These are phyloP conservation scores for Rallus limicola DNA, from an alignment of 2,113 vertebrate species.

Conservation along the genomic window DNA sequence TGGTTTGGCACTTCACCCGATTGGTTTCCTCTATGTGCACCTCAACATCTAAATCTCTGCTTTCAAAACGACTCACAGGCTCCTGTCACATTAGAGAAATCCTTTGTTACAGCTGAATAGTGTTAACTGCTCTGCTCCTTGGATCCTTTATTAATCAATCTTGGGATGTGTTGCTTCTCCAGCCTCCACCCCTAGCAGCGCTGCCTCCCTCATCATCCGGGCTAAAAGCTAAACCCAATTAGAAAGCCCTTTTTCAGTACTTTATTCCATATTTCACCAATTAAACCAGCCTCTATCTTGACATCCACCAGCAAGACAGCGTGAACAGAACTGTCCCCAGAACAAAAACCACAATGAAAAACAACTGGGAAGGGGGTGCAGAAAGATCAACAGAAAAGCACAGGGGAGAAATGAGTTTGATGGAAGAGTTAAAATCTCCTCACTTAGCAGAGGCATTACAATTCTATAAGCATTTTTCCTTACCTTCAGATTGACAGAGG, in stretches of 20 bases:
- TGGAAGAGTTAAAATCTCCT: neutral
- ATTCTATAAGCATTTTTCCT: neutral
- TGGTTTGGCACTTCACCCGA: neutral
- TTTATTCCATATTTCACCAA: neutral
- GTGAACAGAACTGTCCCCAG: accelerated
- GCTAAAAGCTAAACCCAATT: neutral
- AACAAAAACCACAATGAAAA: neutral
- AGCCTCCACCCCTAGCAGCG: neutral
- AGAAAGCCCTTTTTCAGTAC: neutral
- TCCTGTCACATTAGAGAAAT: neutral
- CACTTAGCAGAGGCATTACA: accelerated
- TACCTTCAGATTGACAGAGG: conserved; percentile 80
- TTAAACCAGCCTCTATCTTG: neutral
- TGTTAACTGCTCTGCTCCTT: neutral
- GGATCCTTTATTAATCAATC: neutral
- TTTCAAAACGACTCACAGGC: neutral
- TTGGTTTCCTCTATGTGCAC: neutral
- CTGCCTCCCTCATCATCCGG: neutral
- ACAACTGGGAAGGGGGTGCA: accelerated
- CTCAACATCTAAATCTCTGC: neutral
- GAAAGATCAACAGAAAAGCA: neutral
- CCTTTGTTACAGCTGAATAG: neutral
- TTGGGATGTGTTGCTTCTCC: neutral
- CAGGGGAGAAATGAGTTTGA: neutral
- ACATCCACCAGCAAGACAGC: neutral